Evolutionary conservation across 2,888 invertebrate genomes (phyloP).

Genomic region (Eristalis arbustorum): DNA sequence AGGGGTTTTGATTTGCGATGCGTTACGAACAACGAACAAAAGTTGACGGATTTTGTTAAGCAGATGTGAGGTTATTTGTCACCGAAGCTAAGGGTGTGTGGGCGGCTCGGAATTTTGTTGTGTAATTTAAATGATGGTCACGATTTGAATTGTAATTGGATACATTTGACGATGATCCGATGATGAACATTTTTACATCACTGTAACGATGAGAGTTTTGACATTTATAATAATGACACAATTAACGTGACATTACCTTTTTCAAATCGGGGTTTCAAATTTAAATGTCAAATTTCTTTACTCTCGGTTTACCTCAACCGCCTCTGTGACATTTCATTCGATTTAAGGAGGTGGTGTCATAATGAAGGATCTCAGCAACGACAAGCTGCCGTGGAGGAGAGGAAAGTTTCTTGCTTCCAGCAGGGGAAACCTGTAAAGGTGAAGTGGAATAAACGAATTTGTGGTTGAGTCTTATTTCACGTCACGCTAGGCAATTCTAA

Average conservation of each 20-base stretch:
- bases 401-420: too few species aligned
- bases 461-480: too few species aligned
- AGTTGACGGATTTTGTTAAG: not conserved
- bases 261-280: not conserved
- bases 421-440: too few species aligned
- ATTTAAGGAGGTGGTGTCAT: too few species aligned
- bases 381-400: too few species aligned
- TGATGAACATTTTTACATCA: not conserved
- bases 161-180: not conserved
- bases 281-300: not conserved
- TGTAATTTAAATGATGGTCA: not conserved
- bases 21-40: not conserved
- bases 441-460: too few species aligned
- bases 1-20: not conserved
- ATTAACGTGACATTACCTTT: not conserved
- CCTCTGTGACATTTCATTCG: too few species aligned
- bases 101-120: not conserved
- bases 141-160: not conserved
- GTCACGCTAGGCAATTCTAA: too few species aligned
- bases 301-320: too few species aligned
- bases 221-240: not conserved
- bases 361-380: too few species aligned
- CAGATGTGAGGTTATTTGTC: not conserved
- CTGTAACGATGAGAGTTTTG: not conserved
- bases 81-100: not conserved